Percentiles rank a stretch among this genome's conserved stretches.
These are phyloP conservation scores for Saguinus oedipus DNA, from an alignment of 2,797 vertebrate species.

Conservation along the genomic window DNA sequence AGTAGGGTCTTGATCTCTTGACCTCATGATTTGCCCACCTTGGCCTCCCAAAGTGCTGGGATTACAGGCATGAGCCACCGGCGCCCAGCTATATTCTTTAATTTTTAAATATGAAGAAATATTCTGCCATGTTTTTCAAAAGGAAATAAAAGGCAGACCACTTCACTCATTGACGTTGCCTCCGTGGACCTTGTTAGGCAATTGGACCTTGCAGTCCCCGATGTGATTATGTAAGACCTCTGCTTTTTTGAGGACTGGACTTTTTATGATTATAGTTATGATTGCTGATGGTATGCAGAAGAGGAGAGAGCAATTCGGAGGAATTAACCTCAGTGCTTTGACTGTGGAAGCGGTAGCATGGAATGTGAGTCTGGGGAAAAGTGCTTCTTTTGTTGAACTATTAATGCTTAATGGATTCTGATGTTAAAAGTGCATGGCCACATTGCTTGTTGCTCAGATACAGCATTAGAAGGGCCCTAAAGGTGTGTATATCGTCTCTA, in stretches of 20 bases:
- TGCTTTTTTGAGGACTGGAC: background rate
- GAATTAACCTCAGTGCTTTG: background rate
- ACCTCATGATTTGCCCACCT: too few species aligned
- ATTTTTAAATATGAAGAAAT: background rate
- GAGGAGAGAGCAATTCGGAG: background rate
- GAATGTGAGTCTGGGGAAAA: background rate
- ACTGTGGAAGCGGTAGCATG: background rate
- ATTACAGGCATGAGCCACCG: too few species aligned
- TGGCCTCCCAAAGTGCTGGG: too few species aligned
- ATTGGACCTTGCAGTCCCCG: background rate
- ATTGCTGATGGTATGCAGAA: background rate
- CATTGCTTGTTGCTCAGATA: background rate
- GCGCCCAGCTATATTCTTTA: background rate
- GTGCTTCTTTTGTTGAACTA: slow-evolving; percentile 1
- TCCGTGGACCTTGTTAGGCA: background rate
- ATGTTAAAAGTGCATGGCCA: background rate
- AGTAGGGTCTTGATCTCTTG: too few species aligned
- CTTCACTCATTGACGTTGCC: background rate
- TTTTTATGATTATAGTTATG: background rate
- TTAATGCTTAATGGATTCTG: background rate
- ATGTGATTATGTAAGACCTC: background rate
- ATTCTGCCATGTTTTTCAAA: background rate
- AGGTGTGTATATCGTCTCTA: background rate
- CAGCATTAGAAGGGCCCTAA: background rate
- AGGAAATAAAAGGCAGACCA: background rate